Conservation (phyloP, 2,888 invertebrate genomes). For the Synanthedon tipuliformis region DNA sequence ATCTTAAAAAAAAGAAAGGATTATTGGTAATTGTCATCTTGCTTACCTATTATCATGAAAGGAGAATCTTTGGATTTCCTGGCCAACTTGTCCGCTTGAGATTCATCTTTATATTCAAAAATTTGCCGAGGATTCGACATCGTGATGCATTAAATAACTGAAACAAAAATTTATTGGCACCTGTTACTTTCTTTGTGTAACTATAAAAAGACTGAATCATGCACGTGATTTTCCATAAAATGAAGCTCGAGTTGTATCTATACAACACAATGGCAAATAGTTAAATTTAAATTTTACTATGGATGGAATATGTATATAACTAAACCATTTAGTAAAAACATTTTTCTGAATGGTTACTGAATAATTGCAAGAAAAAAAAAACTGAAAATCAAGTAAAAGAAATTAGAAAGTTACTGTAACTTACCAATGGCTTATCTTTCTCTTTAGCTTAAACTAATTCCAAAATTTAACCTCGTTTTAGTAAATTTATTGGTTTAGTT, state of each 20-base stretch:
- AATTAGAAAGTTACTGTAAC: too few relatives aligned
- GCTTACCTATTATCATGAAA: conserved; percentile 78
- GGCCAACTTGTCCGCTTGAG: conserved; percentile 67
- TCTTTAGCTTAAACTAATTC: too few relatives aligned
- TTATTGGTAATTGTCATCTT: not conserved
- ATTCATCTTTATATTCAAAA: conserved; percentile 66
- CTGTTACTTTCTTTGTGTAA: not conserved
- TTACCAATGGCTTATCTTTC: too few relatives aligned
- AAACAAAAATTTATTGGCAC: not conserved
- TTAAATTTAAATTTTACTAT: too few relatives aligned
- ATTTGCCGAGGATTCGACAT: conserved; percentile 45
- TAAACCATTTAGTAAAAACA: too few relatives aligned
- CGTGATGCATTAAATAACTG: conserved; percentile 9
- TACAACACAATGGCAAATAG: too few relatives aligned
- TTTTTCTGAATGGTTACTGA: too few relatives aligned
- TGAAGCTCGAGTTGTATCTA: too few relatives aligned
- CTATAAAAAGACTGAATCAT: not conserved
- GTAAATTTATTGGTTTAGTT: not conserved
- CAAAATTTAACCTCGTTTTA: too few relatives aligned
- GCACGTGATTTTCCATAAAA: not conserved
- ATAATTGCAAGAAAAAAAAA: too few relatives aligned
- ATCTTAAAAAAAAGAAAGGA: not conserved
- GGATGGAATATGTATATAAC: too few relatives aligned
- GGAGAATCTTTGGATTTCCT: conserved; percentile 80
- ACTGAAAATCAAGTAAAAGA: too few relatives aligned